These are phyloP conservation scores for Cyanoderma ruficeps DNA, from an alignment of 2,113 vertebrate species.

Conservation along the genomic window DNA sequence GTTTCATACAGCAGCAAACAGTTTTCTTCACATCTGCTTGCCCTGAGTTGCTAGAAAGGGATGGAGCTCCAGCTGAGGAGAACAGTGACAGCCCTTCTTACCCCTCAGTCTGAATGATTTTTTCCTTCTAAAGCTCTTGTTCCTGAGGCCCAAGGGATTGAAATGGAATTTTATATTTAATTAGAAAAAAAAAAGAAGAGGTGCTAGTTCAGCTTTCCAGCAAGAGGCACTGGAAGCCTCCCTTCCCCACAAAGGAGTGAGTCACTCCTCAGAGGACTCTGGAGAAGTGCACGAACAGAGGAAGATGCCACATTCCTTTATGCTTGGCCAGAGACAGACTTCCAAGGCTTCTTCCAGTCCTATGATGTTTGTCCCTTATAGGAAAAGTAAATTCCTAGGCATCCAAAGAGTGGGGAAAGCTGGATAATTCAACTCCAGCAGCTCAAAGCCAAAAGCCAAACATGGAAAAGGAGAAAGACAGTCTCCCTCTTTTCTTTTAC, in stretches of 20 bases:
- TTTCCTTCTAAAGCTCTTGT: not conserved
- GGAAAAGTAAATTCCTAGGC: constrained; percentile 19
- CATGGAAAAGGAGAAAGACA: not conserved
- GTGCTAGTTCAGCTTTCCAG: constrained; percentile 25
- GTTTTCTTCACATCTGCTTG: constrained; percentile 53
- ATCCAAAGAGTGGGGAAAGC: not conserved
- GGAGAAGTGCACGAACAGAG: not conserved
- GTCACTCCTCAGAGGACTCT: not conserved
- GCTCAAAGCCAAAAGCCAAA: not conserved
- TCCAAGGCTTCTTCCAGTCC: not conserved
- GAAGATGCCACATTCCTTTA: not conserved
- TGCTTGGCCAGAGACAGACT: not conserved
- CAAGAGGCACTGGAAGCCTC: not conserved
- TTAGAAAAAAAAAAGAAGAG: not conserved
- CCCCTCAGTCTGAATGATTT: not conserved
- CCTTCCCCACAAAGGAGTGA: constrained; percentile 12
- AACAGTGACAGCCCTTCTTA: not conserved
- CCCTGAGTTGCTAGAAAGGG: constrained; percentile 49
- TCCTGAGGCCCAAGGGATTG: not conserved
- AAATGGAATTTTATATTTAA: not conserved
- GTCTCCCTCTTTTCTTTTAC: not conserved
- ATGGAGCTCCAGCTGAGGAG: constrained; percentile 1
- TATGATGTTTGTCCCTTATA: not conserved
- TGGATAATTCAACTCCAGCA: not conserved
- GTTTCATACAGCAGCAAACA: constrained; percentile 51